Evolutionary conservation across 2,797 vertebrate species (phyloP).

Genomic region (Enteromius fasciolatus): DNA sequence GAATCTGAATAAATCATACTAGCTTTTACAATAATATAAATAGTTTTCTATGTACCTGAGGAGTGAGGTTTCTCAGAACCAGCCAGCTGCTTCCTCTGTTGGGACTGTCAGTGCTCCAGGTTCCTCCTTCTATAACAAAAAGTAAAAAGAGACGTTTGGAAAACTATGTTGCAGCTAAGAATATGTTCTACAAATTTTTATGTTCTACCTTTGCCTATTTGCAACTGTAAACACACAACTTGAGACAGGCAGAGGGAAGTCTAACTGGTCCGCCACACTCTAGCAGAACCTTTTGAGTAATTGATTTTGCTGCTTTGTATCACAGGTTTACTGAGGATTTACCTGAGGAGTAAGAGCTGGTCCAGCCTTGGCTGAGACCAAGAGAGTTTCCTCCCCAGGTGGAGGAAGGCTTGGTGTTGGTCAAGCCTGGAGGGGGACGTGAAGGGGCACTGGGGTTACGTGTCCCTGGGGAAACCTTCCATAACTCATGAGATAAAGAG

Average conservation of each 20-base stretch:
- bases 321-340: slow-evolving; percentile 21
- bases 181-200: slow-evolving; percentile 1
- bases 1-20: not conserved
- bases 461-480: slow-evolving; percentile 89
- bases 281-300: not conserved
- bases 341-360: slow-evolving; percentile 92
- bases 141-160: not conserved
- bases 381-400: slow-evolving; percentile 92
- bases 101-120: slow-evolving; percentile 95
- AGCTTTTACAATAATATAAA: not conserved
- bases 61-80: slow-evolving; percentile 95
- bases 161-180: not conserved
- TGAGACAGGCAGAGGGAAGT: not conserved
- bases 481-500: slow-evolving; percentile 93
- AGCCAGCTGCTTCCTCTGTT: slow-evolving; percentile 97
- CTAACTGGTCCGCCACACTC: not conserved
- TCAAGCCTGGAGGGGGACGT: slow-evolving; percentile 91
- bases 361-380: slow-evolving; percentile 84
- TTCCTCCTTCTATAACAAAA: slow-evolving; percentile 80
- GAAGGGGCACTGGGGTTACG: slow-evolving; percentile 88
- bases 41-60: slow-evolving; percentile 73
- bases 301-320: not conserved
- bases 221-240: slow-evolving; percentile 1
- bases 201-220: not conserved
- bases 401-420: slow-evolving; percentile 90